Conservation (phyloP, 2,797 vertebrate genomes). For the Diglossa cyanea region DNA sequence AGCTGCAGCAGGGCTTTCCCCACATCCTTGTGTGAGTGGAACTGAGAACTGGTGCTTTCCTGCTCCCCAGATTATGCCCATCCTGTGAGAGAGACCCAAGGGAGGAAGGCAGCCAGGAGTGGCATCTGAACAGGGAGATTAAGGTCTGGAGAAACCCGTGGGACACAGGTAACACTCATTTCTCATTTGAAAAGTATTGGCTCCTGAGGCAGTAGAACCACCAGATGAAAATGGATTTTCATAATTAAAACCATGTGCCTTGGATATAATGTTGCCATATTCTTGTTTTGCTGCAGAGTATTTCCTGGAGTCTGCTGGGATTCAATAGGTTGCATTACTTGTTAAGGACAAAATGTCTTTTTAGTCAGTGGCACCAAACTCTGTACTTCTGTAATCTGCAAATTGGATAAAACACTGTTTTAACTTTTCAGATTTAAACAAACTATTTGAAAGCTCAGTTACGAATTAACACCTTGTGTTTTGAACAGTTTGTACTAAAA, state of each 20-base stretch:
- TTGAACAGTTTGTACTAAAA: background rate
- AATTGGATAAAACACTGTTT: background rate
- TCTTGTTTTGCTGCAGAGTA: background rate
- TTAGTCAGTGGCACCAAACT: background rate
- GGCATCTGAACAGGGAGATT: background rate
- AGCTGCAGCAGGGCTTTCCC: background rate
- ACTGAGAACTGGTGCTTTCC: background rate
- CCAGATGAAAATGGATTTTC: background rate
- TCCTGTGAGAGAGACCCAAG: accelerated
- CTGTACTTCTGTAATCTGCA: background rate
- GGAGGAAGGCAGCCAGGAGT: background rate
- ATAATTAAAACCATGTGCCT: background rate
- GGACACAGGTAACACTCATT: background rate
- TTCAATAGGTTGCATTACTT: background rate
- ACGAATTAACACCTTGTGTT: background rate
- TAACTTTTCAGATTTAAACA: background rate
- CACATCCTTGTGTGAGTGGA: background rate
- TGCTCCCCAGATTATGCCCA: background rate
- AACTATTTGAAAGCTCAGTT: background rate
- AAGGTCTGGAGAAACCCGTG: background rate
- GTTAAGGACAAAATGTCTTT: background rate
- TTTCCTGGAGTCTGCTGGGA: background rate
- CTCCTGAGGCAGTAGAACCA: background rate
- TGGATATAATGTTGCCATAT: background rate
- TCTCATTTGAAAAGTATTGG: background rate